A percentile compares a stretch with the other conserved stretches of the same genome.
These are phyloP conservation scores for Caenorhabditis drosophilae DNA, from an alignment of 2,888 invertebrate species.

Conservation along the genomic window DNA sequence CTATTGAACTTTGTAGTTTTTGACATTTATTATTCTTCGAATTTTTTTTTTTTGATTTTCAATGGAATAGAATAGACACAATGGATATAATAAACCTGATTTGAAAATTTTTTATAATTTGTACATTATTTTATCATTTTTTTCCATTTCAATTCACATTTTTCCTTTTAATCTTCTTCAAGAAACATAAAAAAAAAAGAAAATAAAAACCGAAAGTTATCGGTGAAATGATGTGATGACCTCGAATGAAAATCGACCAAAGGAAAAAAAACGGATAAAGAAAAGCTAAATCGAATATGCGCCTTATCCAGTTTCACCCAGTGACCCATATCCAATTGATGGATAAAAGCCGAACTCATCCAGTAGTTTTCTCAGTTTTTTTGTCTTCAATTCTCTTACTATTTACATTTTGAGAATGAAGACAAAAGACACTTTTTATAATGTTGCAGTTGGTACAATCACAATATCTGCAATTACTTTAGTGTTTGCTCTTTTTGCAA, in stretches of 20 bases:
- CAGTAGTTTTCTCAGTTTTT: constrained; percentile 9
- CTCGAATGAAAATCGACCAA: no score
- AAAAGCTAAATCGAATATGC: constrained; percentile 33
- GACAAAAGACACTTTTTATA: constrained; percentile 23
- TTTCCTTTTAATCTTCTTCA: no score
- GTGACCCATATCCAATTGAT: constrained; percentile 34
- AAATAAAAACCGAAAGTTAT: constrained; percentile 16
- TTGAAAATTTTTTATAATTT: no score
- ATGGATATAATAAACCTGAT: no score
- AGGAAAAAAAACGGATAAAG: constrained; percentile 36
- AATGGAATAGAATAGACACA: no score
- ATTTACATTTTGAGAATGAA: constrained; percentile 5
- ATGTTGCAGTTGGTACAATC: constrained; percentile 32
- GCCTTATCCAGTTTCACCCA: constrained; percentile 40
- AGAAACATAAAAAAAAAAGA: constrained; percentile 9
- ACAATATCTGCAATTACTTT: constrained; percentile 22
- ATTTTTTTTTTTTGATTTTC: no score
- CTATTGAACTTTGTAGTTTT: no score
- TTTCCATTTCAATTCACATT: no score
- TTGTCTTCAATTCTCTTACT: constrained; percentile 9
- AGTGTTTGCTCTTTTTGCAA: constrained; percentile 14
- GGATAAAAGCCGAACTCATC: constrained; percentile 26
- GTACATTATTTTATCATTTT: no score
- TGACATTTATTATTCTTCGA: no score
- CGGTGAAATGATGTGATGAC: background rate